phyloP scores from a whole-genome alignment of 1,140 invertebrate species.

The Ceratina japonica region DNA sequence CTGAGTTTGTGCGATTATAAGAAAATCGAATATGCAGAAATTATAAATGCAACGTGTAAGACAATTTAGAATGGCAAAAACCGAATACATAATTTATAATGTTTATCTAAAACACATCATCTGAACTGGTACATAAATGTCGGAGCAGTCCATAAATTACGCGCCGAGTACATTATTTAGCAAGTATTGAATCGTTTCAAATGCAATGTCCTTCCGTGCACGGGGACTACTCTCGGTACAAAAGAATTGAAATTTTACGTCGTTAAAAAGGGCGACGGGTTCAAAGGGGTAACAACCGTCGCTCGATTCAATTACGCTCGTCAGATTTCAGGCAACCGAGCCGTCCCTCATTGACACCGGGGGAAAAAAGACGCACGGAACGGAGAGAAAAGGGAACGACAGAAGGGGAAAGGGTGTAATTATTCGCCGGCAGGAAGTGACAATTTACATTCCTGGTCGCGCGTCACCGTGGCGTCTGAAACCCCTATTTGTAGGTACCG shows the following conservation, averaged over 20 bases:
- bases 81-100: too few species aligned
- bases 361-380: neutral
- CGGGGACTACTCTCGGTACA: neutral
- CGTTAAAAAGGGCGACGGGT: neutral
- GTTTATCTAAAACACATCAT: too few species aligned
- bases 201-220: too few species aligned
- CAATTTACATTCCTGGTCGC: conserved; percentile 58
- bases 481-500: conserved; percentile 54
- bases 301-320: conserved; percentile 21
- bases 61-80: too few species aligned
- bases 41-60: too few species aligned
- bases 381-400: neutral
- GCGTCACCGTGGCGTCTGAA: conserved; percentile 52
- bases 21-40: too few species aligned
- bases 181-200: too few species aligned
- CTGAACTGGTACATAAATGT: too few species aligned
- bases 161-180: too few species aligned
- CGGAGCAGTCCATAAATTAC: too few species aligned
- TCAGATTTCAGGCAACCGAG: conserved; percentile 24
- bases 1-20: too few species aligned
- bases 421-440: conserved; percentile 38
- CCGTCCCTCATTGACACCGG: neutral
- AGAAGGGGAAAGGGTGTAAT: conserved; percentile 6
- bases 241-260: neutral
- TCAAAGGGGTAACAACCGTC: neutral